Percentiles rank a stretch among this genome's conserved stretches.
These are phyloP conservation scores for Sialia sialis DNA, from an alignment of 2,113 vertebrate species.

Conservation along the genomic window DNA sequence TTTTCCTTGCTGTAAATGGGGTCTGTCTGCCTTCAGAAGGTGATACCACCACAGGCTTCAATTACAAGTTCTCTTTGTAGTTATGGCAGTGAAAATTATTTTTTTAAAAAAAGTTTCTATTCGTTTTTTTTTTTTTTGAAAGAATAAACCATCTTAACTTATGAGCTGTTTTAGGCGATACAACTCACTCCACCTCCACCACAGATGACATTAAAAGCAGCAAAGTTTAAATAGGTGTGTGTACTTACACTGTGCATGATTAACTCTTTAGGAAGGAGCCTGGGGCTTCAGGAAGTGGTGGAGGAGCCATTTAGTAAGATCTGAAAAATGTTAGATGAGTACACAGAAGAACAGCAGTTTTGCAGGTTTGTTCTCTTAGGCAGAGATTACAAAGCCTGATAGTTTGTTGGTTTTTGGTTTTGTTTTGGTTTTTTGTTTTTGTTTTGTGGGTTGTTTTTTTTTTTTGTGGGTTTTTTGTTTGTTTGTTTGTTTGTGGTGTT, in stretches of 20 bases:
- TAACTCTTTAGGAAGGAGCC: neutral
- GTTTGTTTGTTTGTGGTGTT: no score
- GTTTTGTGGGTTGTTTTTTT: neutral
- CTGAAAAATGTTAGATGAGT: neutral
- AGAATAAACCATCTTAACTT: neutral
- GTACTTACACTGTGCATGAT: neutral
- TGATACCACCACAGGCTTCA: neutral
- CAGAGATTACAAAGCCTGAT: neutral
- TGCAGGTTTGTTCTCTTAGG: neutral
- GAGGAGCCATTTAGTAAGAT: neutral
- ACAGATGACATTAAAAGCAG: neutral
- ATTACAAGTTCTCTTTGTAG: neutral
- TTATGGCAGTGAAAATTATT: neutral
- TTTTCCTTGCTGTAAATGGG: neutral
- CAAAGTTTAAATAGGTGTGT: neutral
- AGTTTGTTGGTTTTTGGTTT: no score
- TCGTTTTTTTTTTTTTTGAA: neutral
- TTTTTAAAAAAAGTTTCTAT: neutral
- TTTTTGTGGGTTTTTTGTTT: no score
- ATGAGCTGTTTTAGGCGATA: neutral
- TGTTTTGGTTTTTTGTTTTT: no score
- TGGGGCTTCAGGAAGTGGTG: neutral
- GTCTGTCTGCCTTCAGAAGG: neutral
- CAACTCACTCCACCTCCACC: neutral
- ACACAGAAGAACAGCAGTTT: accelerated